Conservation (phyloP, 2,888 invertebrate genomes). For the Ferdinandea cuprea region DNA sequence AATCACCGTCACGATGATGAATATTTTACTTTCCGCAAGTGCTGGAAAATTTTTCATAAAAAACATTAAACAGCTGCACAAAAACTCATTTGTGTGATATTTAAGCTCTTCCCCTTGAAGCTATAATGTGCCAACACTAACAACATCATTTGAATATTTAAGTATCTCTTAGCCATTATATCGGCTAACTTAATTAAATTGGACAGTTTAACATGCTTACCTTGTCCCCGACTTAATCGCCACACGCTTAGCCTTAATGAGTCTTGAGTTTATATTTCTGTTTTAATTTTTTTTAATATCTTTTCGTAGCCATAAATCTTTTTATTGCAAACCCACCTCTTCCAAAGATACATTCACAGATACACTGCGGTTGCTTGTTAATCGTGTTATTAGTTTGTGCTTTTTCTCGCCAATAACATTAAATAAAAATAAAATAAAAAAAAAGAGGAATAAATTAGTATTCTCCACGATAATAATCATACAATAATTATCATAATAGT, state of each 20-base stretch:
- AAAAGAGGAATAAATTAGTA: conserved; percentile 52
- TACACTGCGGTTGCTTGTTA: conserved; percentile 53
- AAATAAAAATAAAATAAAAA: no score
- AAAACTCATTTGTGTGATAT: background rate
- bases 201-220: conserved; percentile 73
- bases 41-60: background rate
- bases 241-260: conserved; percentile 74
- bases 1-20: no score
- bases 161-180: conserved; percentile 54
- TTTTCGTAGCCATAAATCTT: conserved; percentile 61
- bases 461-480: conserved; percentile 46
- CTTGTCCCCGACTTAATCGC: conserved; percentile 72
- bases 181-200: conserved; percentile 71
- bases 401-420: conserved; percentile 56
- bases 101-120: background rate
- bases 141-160: conserved; percentile 64
- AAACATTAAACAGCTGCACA: background rate
- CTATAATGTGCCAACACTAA: conserved; percentile 23
- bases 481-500: conserved; percentile 52
- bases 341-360: conserved; percentile 26
- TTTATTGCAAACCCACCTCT: conserved; percentile 55
- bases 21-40: background rate
- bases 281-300: conserved; percentile 36
- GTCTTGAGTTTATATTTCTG: conserved; percentile 57
- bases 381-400: conserved; percentile 68